Base-by-base conservation (phyloP, 1,140 invertebrate species). In the Sipha flava region DNA sequence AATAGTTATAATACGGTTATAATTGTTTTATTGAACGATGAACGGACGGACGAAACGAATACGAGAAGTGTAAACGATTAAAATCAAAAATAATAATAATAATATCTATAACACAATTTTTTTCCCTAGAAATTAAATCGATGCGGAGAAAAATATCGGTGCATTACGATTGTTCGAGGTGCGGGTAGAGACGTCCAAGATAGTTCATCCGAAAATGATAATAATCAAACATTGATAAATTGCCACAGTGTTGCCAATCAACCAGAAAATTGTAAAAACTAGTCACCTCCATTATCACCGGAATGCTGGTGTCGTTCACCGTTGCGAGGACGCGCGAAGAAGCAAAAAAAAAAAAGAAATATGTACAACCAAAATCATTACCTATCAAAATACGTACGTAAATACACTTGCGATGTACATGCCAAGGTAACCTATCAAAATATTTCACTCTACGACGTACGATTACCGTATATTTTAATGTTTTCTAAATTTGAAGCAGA, bases 221-320 rank as follows among this genome's bases (percentile, higher is more conserved):
- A 66, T 10, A 43, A 66, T 66, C 64, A n/a, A 66, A 66, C 64
- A 43, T 66, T 66, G 64, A 66, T 66, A 66, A 66, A 66, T 66
- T 4, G 9, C 6, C 4, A 3, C 34, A 21, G 64, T 66, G 64
- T 66, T 43, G 12, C 64, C 64, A 66, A 66, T n/a, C 34, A 12
- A 21, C 16, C 10, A 10, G 9, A 43, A n/a, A n/a, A n/a, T n/a
- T n/a, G n/a, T n/a, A n/a, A n/a, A n/a, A n/a, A n/a, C n/a, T n/a
- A n/a, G n/a, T n/a, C n/a, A n/a, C n/a, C n/a, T n/a, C n/a, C n/a
- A n/a, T n/a, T n/a, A n/a, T n/a, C n/a, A n/a, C n/a, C n/a, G n/a
- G n/a, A n/a, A n/a, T n/a, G n/a, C n/a, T n/a, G n/a, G n/a, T n/a
- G n/a, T n/a, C n/a, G n/a, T n/a, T n/a, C n/a, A n/a, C n/a, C n/a